These are phyloP conservation scores for Notoglanidium macrostoma DNA, from an alignment of 2,797 vertebrate species.

Conservation along the genomic window DNA sequence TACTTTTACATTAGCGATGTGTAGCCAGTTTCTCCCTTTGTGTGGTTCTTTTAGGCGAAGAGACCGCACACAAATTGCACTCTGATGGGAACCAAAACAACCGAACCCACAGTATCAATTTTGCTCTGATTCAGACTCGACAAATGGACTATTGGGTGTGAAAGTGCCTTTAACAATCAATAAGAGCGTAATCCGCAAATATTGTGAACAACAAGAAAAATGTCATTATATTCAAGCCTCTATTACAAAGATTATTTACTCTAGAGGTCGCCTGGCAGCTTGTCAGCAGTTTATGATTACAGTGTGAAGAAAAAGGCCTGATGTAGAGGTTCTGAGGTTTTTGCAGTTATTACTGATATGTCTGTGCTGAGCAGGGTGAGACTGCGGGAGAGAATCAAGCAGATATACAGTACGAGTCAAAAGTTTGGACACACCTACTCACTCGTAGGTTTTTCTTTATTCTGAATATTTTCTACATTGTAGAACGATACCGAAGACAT, in stretches of 20 bases:
- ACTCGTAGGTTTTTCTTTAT: no score
- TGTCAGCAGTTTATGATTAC: slow-evolving; percentile 10
- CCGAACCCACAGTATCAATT: neutral
- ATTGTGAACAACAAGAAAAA: neutral
- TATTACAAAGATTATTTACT: neutral
- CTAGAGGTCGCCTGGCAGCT: neutral
- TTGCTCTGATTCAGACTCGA: neutral
- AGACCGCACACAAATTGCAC: neutral
- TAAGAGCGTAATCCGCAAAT: slow-evolving; percentile 5
- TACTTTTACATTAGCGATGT: neutral
- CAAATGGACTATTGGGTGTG: neutral
- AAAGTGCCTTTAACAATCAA: neutral
- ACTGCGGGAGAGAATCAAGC: neutral
- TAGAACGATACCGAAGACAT: no score
- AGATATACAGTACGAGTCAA: no score
- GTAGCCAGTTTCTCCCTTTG: neutral
- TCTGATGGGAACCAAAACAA: neutral
- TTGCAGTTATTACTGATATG: neutral
- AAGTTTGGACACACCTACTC: no score
- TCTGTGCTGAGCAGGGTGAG: neutral
- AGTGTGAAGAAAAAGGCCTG: neutral
- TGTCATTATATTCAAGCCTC: neutral
- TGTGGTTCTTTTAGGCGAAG: no score
- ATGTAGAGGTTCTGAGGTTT: neutral
- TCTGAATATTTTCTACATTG: no score